Percentiles rank a stretch among this genome's conserved stretches.
phyloP scores from a whole-genome alignment of 35 echinoderm and acorn worm species.

The Patiria miniata region DNA sequence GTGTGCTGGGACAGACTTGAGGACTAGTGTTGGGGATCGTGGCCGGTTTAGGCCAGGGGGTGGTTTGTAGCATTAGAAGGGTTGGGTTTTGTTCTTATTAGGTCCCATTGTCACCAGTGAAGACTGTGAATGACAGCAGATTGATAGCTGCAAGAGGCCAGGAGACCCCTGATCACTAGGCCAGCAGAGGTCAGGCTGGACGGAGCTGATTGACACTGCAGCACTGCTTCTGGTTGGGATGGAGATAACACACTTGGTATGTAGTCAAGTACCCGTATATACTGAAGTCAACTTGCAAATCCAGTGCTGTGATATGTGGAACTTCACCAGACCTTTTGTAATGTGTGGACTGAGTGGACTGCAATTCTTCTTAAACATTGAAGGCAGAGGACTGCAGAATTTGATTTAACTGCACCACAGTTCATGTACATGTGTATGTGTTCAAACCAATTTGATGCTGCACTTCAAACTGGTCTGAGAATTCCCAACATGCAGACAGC shows the following conservation, averaged over 20 bases:
- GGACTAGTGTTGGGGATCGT: neutral
- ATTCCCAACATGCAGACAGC: neutral
- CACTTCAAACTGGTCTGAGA: neutral
- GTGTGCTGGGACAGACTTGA: neutral
- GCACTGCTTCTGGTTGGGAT: neutral
- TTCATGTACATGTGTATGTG: too few relatives aligned
- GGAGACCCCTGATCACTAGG: neutral
- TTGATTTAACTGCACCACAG: too few relatives aligned
- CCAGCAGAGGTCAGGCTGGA: slow-evolving; percentile 14
- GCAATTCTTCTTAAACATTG: neutral
- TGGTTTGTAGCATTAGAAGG: slow-evolving; percentile 31
- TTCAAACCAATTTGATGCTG: too few relatives aligned
- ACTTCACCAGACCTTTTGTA: too few relatives aligned
- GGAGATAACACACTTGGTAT: neutral
- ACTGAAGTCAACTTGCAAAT: too few relatives aligned
- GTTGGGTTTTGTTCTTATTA: neutral
- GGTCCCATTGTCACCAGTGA: neutral
- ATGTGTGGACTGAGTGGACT: neutral
- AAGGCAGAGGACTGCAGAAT: too few relatives aligned
- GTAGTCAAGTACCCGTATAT: neutral
- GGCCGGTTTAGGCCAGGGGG: slow-evolving; percentile 4
- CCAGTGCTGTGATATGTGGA: too few relatives aligned
- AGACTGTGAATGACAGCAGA: neutral
- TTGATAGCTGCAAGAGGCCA: neutral
- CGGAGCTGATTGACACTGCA: neutral